Base-by-base conservation (phyloP, 2,888 invertebrate genomes). In the Polydrusus tereticollis region DNA sequence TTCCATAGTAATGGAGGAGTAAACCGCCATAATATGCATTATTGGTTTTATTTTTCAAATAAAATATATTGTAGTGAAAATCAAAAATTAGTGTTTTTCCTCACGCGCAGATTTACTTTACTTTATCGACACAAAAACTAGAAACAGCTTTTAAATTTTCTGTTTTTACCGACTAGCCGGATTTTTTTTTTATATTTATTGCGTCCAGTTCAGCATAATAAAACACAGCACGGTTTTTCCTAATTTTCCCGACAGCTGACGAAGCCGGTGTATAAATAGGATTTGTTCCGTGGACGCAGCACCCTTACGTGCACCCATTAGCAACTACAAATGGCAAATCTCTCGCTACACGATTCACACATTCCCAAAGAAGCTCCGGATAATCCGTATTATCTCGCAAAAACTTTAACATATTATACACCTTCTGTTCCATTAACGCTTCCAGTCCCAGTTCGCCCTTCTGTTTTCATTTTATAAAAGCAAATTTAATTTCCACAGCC, bases 281-380 rank as follows among this genome's bases (percentile, higher is more conserved):
- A 83, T 83, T 83, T 83, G 81, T 69, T 76, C 76, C 63, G 60
- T 57, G 73, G 63, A 72, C 72, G 65, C 33, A 16, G 58, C n/a
- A 77, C 82, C 80, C 80, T 80, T 82, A 81, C 69, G 59, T 80
- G 78, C 80, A 81, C 79, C 84, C 85, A 85, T 85, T 85, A 85
- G 82, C 80, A 78, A 75, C 79, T 79, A 82, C 83, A 84, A 84
- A 85, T 84, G 84, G 84, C 82, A 83, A 84, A 84, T 82, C 84
- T 83, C 82, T 81, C 81, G 78, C 80, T 82, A 85, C 85, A 85
- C 82, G 85, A 80, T 84, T 85, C 83, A 82, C 83, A 85, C 85
- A 85, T 85, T 83, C 82, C 80, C 82, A 82, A 84, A 83, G 83
- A 83, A 82, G 82, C 79, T 77, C 78, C 74, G 79, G 81, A 82